Base-by-base conservation (phyloP, 2,888 invertebrate genomes). In the Phalangium opilio region DNA sequence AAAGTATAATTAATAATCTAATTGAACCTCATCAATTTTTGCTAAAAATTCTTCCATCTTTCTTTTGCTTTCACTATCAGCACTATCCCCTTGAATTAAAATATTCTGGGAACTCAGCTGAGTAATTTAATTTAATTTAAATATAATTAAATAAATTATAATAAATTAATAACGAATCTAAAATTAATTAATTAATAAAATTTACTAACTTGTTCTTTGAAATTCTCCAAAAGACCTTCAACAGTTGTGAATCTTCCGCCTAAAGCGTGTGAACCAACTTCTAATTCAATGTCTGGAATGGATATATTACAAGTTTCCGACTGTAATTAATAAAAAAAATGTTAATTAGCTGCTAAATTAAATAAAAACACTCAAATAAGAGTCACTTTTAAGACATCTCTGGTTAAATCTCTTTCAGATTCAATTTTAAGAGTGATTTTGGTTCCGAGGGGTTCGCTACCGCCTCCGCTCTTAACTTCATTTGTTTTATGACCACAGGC, bases 221-320 rank as follows among this genome's bases (percentile, higher is more conserved):
- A 79, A 15, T 85, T 83, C 1, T 67, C 61, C 35, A 91, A 64
- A 15, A 93, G 67, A 0, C 96, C 96, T 71, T 98, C 96, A 1
- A 95, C 75, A 0, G 98, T 98, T 0, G 90, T 87, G 66, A 96
- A 98, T 44, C 90, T 76, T 0, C 96, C 93, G 4, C 87, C 83
- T 17, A 95, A 69, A 3, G 91, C 83, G 5, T 79, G 75, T 0
- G 85, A 75, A 0, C 90, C 87, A 49, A 84, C 83, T 60, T 84
- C 81, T 56, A 95, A 68, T 1, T 90, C 85, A 45, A 98, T 63
- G 66, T 95, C 89, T 0, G 95, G 95, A 57, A 93, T 80, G 36
- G 67, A 63, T 56, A 93, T 62, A 12, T 71, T 65, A 60, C 87
- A 85, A 0, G 83, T 84, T 59, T 89, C 90, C 1, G 87, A 84